These are phyloP conservation scores for Gobionotothen gibberifrons DNA, from an alignment of 2,797 vertebrate species.

Conservation along the genomic window DNA sequence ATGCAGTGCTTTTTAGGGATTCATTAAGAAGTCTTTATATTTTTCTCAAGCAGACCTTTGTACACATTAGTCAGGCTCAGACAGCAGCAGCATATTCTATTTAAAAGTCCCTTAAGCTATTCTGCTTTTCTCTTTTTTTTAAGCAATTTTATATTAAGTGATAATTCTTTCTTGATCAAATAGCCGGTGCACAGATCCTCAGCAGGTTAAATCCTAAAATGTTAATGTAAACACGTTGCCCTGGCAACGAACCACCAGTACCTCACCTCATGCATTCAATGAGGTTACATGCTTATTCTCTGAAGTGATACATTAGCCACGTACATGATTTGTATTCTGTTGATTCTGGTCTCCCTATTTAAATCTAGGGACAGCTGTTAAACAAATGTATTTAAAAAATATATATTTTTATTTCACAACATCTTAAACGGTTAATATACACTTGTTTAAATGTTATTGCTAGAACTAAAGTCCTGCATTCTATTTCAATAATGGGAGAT, in stretches of 20 bases:
- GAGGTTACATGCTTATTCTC: conserved; percentile 26
- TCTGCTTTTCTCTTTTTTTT: background rate
- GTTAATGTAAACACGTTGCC: conserved; percentile 33
- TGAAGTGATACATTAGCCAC: background rate
- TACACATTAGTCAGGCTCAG: background rate
- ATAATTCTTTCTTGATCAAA: background rate
- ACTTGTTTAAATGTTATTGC: background rate
- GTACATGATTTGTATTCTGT: conserved; percentile 4
- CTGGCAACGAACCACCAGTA: conserved; percentile 17
- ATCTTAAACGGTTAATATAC: background rate
- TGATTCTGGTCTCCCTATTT: conserved; percentile 2
- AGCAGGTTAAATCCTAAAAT: conserved; percentile 17
- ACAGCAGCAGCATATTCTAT: background rate
- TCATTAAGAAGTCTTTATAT: background rate
- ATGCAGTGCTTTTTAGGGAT: background rate
- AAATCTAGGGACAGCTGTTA: background rate
- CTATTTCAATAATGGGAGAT: conserved; percentile 13
- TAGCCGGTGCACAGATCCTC: background rate
- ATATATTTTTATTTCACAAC: background rate
- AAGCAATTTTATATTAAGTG: background rate
- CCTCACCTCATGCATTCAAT: conserved; percentile 11
- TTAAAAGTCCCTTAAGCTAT: background rate
- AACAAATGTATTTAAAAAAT: background rate
- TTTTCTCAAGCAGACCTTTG: background rate
- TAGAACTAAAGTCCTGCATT: background rate